Percentiles rank a stretch among this genome's conserved stretches.
phyloP scores from a whole-genome alignment of 2,888 invertebrate species.

The Phyto melanocephala region DNA sequence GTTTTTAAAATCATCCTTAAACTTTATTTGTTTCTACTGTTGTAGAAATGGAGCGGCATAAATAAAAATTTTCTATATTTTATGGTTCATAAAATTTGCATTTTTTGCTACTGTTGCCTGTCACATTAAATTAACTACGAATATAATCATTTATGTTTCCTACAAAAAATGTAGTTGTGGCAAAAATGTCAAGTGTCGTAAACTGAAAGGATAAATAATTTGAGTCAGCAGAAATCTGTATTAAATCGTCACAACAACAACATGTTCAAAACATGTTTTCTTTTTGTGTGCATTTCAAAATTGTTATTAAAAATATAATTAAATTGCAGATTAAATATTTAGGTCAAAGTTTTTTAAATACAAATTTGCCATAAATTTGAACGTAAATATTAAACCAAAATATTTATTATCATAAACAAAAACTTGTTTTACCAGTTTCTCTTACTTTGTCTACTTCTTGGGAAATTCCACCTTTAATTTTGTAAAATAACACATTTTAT shows the following conservation, averaged over 20 bases:
- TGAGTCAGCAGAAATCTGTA: conserved; percentile 35
- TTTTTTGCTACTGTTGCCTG: conserved; percentile 11
- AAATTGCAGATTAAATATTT: neutral
- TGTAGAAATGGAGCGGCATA: neutral
- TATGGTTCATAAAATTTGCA: conserved; percentile 31
- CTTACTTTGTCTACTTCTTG: too few species aligned
- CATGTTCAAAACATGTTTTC: neutral
- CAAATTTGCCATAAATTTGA: too few species aligned
- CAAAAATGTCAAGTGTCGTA: conserved; percentile 7
- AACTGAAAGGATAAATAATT: conserved; percentile 38
- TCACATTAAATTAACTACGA: conserved; percentile 35
- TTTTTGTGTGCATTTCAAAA: neutral
- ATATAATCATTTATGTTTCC: conserved; percentile 11
- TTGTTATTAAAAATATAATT: neutral
- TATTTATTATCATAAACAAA: too few species aligned
- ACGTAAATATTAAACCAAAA: too few species aligned
- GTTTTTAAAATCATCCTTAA: conserved; percentile 20
- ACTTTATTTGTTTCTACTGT: neutral
- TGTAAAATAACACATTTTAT: too few species aligned
- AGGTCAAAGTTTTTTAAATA: neutral
- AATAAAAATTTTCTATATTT: neutral
- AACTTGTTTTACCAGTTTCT: too few species aligned
- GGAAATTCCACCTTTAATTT: too few species aligned
- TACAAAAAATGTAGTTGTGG: too few species aligned
- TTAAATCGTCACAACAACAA: conserved; percentile 29